These are phyloP conservation scores for Prietella phreatophila DNA, from an alignment of 2,113 vertebrate species.

Conservation along the genomic window DNA sequence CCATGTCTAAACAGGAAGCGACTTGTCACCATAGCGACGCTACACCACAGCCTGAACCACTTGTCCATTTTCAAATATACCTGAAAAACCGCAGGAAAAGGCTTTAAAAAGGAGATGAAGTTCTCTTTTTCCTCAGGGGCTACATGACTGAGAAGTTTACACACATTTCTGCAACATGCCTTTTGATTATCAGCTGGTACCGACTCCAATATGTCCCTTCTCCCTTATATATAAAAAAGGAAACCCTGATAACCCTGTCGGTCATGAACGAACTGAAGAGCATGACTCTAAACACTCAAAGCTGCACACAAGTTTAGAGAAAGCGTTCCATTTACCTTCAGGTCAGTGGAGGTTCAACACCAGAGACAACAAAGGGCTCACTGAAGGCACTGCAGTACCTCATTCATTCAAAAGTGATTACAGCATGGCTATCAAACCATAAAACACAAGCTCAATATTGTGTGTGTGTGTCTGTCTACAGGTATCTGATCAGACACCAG, in stretches of 20 bases:
- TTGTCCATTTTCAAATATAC: neutral
- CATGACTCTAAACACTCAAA: neutral
- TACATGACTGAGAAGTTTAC: no score
- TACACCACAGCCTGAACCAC: neutral
- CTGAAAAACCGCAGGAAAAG: neutral
- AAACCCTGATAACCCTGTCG: neutral
- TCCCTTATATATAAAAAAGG: neutral
- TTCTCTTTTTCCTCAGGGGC: neutral
- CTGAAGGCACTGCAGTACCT: neutral
- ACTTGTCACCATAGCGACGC: neutral
- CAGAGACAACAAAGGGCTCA: neutral
- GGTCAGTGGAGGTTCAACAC: neutral
- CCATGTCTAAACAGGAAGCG: neutral
- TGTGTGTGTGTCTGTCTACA: neutral
- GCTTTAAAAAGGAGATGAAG: neutral
- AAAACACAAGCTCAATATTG: neutral
- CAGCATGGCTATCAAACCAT: neutral
- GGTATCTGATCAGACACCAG: neutral
- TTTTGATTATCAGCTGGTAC: neutral
- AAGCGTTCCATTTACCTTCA: neutral
- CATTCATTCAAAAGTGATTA: slow-evolving; percentile 22
- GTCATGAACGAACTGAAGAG: neutral
- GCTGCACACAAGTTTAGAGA: neutral
- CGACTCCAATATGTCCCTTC: neutral
- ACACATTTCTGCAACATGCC: neutral